Conservation (phyloP, 2,113 vertebrate genomes). For the Corythoichthys intestinalis region DNA sequence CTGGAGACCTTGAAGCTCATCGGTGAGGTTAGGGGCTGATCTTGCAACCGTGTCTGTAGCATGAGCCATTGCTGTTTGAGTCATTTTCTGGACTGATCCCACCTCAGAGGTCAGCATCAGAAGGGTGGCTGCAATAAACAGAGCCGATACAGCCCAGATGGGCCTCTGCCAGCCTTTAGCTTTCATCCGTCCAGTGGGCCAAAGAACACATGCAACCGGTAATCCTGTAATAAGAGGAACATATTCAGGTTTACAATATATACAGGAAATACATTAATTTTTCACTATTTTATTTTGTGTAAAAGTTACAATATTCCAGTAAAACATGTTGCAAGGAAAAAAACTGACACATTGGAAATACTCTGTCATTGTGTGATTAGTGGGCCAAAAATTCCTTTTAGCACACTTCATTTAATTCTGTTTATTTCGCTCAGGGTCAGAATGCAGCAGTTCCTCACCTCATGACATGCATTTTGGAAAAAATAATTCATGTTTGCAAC, state of each 20-base stretch:
- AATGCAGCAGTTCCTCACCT: background rate
- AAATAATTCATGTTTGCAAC: background rate
- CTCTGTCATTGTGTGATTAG: background rate
- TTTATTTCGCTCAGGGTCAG: background rate
- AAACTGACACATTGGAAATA: background rate
- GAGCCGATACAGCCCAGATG: constrained; percentile 61
- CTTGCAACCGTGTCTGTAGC: constrained; percentile 61
- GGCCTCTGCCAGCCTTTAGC: constrained; percentile 47
- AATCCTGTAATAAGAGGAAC: constrained; percentile 51
- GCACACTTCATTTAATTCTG: background rate
- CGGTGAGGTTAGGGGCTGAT: constrained; percentile 46
- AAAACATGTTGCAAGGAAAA: background rate
- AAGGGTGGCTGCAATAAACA: constrained; percentile 57
- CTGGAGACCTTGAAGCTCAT: constrained; percentile 63
- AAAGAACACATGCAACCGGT: constrained; percentile 49
- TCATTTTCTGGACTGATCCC: constrained; percentile 68
- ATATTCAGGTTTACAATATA: background rate
- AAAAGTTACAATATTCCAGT: background rate
- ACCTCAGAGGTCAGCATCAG: constrained; percentile 61
- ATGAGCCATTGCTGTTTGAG: constrained; percentile 68
- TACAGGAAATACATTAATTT: background rate
- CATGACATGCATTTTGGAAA: background rate
- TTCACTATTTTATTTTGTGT: background rate
- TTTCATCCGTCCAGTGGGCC: constrained; percentile 70
- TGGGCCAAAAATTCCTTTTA: background rate